Evolutionary conservation across 2,797 vertebrate species (phyloP).

Genomic region (Ispidina picta): DNA sequence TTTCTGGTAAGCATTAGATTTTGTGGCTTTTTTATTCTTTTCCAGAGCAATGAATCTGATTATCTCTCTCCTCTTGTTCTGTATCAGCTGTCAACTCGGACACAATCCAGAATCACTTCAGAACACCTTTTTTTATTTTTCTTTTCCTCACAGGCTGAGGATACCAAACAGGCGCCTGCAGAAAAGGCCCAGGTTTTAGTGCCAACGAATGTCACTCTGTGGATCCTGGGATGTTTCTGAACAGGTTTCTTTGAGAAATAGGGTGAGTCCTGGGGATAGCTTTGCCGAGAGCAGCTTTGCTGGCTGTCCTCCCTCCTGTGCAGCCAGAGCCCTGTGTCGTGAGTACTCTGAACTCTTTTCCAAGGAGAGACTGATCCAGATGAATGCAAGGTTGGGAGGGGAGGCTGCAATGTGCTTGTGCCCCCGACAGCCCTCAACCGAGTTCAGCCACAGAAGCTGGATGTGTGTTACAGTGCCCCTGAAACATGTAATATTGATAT

Average conservation of each 20-base stretch:
- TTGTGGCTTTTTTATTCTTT: not conserved
- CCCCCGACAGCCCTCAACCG: not conserved
- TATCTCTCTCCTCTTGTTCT: not conserved
- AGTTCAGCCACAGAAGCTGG: not conserved
- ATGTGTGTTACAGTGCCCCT: not conserved
- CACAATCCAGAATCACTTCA: not conserved
- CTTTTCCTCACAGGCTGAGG: not conserved
- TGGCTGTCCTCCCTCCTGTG: not conserved
- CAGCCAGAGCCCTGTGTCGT: not conserved
- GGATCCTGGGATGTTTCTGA: not conserved
- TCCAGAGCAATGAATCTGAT: not conserved
- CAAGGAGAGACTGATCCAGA: not conserved
- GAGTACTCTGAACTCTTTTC: not conserved
- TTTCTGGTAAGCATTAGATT: not conserved
- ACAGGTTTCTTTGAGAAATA: not conserved
- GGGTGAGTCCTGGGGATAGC: not conserved
- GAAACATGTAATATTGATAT: not conserved
- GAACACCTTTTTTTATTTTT: not conserved
- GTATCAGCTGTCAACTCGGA: not conserved
- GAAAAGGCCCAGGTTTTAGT: not conserved
- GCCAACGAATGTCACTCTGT: not conserved
- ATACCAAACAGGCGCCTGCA: not conserved
- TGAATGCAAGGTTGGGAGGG: not conserved
- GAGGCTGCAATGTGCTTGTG: not conserved
- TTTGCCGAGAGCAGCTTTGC: not conserved